Base-by-base conservation (phyloP, 2,888 invertebrate genomes). In the Chironomus riparius region DNA sequence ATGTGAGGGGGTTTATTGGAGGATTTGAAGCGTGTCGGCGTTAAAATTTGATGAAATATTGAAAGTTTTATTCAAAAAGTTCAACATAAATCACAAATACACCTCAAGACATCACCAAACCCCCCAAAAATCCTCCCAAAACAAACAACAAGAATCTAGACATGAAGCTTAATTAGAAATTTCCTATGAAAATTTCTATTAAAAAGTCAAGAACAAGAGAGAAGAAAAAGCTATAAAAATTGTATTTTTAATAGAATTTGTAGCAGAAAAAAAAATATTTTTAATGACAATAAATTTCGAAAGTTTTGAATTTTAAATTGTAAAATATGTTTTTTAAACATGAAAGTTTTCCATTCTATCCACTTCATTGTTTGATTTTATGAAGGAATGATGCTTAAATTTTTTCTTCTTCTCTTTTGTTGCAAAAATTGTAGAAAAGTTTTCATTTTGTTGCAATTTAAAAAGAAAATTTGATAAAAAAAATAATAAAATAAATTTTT, bases 231-330 rank as follows among this genome's bases (percentile, higher is more conserved):
- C 13, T 65, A 22, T 5, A 24, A 65, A 65, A 50, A 38, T 38
- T 38, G 38, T 38, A 38, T 38, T 38, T 38, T 38, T 38, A 65
- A 65, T 10, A 12, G 21, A 65, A 22, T 21, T 56, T 56, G 13
- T 21, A 65, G 65, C 4, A 13, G 4, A 56, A 56, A 18, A n/a
- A n/a, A 61, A 72, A 18, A 72, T 72, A 62, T 72, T 72, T 71
- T 72, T 72, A 72, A 72, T n/a, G 72, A 72, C 72, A 72, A 72
- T 72, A 72, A 72, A 72, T 72, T 50, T 21, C 18, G 38, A 38
- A 72, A 72, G 47, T 21, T 72, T 72, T 72, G 15, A 56, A 48
- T 22, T 72, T 72, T 22, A 50, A 70, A 50, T 22, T 48, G 70
- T 56, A 70, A 70, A 70, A 38, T 1, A 38, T 38, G 38, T 10